These are phyloP conservation scores for Platyura marginata DNA, from an alignment of 1,140 invertebrate genomes.

Conservation along the genomic window DNA sequence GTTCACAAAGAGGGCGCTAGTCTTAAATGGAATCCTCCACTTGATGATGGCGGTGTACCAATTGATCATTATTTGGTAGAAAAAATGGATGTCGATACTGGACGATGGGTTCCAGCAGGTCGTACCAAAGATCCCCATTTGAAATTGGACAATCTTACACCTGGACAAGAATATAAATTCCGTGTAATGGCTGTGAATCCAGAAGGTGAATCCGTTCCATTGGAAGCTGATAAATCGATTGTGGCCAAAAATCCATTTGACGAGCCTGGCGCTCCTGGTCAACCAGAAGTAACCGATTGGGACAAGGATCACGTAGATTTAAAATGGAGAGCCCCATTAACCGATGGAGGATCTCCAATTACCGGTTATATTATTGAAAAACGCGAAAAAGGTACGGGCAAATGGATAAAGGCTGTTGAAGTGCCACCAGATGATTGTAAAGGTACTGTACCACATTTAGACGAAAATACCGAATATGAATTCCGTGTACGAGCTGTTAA, in stretches of 20 bases:
- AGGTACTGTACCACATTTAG: constrained; percentile 71
- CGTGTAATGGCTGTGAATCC: constrained; percentile 87
- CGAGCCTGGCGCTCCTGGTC: constrained; percentile 77
- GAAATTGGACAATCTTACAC: constrained; percentile 65
- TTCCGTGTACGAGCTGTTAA: constrained; percentile 93
- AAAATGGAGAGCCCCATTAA: constrained; percentile 74
- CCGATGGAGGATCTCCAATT: constrained; percentile 83
- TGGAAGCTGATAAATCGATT: constrained; percentile 73
- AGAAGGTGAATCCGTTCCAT: constrained; percentile 84
- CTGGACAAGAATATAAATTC: constrained; percentile 93
- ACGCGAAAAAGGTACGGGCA: constrained; percentile 68
- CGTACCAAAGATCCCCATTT: constrained; percentile 64
- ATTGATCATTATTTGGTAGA: constrained; percentile 86
- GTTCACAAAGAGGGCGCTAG: constrained; percentile 86
- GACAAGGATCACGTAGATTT: constrained; percentile 88
- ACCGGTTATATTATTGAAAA: constrained; percentile 89
- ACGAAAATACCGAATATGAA: constrained; percentile 91
- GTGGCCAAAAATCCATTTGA: constrained; percentile 97
- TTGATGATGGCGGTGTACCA: constrained; percentile 78
- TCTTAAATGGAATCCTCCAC: constrained; percentile 84
- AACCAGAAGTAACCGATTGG: constrained; percentile 81
- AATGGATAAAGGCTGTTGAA: constrained; percentile 74
- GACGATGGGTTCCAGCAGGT: constrained; percentile 69
- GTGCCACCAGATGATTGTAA: constrained; percentile 49
- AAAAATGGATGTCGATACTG: constrained; percentile 70